Evolutionary conservation across 2,113 vertebrate species (phyloP), one percentile per base, ranked within the genome.

Genomic region (Meriones unguiculatus): DNA sequence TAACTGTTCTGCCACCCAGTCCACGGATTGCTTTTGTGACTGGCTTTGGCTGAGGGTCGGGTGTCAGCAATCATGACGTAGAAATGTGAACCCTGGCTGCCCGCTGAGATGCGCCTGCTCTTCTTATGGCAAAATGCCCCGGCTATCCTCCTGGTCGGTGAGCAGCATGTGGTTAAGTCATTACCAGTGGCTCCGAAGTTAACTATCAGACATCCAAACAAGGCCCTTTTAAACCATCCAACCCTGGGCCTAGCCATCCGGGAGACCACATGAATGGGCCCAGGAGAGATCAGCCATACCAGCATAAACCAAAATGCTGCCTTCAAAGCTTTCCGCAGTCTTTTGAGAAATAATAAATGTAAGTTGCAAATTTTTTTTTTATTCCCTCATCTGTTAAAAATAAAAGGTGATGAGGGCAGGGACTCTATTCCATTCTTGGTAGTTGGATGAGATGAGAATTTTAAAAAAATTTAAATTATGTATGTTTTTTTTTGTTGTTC

Each of bases 301-400:
- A 52, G 17, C 30, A 25, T 24, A 41, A n/a, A 57, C n/a, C 50
- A 57, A 85, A 64, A 80, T 30, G 88, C 90, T 32, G 25, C 38
- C 41, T 41, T 15, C 25, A 28, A 12, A 17, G 67, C 41, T 7
- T 20, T 35, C 87, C 35, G 62, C 15, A 93, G 12, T 76, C 76
- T 91, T 78, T 65, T 38, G 35, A 93, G 89, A 93, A 93, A 94
- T 41, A 50, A 30, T 35, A 67, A 90, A 38, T 73, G 41, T 87
- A 89, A 64, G 64, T 75, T 2, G 6, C 46, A 92, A 38, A 28
- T 4, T 5, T 72, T 54, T 72, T 54, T 41, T 41, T 41, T 41
- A 70, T 54, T 28, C 35, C 28, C 67, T 91, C 28, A 18, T 46
- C 25, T 85, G n/a, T 76, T 62, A 11, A 46, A n/a, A 35, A 54